These are phyloP conservation scores for Cataglyphis albicans DNA, from an alignment of 2,888 invertebrate species.

Conservation along the genomic window DNA sequence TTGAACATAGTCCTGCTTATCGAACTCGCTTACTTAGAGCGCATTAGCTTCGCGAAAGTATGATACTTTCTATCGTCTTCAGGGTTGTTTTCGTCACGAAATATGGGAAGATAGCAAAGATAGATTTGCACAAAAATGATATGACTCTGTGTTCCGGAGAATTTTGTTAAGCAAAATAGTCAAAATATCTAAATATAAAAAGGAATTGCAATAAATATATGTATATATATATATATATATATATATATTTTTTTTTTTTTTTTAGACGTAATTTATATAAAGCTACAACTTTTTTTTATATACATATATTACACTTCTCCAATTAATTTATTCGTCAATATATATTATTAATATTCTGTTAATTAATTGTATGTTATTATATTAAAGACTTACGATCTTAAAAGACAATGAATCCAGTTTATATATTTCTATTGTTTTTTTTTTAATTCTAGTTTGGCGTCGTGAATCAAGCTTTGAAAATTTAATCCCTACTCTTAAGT, in stretches of 20 bases:
- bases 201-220: not conserved
- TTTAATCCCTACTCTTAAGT: not conserved
- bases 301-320: not conserved
- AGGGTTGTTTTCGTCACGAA: constrained; percentile 8
- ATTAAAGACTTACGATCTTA: not conserved
- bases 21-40: not conserved
- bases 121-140: constrained; percentile 23
- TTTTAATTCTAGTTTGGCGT: not conserved
- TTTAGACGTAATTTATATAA: not conserved
- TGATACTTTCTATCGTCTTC: not conserved
- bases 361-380: not conserved
- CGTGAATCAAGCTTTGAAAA: not conserved
- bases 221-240: not conserved
- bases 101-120: constrained; percentile 21
- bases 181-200: not conserved
- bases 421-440: not conserved
- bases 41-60: constrained; percentile 10
- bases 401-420: not conserved
- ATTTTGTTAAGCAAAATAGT: constrained; percentile 3
- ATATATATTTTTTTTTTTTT: too few relatives aligned
- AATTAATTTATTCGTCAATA: not conserved
- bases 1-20: not conserved
- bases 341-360: not conserved
- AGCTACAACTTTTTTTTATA: not conserved
- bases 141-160: not conserved